Percentiles rank a stretch among this genome's conserved stretches.
Evolutionary conservation across 1,140 invertebrate species (phyloP).

Genomic region (Pantala flavescens): DNA sequence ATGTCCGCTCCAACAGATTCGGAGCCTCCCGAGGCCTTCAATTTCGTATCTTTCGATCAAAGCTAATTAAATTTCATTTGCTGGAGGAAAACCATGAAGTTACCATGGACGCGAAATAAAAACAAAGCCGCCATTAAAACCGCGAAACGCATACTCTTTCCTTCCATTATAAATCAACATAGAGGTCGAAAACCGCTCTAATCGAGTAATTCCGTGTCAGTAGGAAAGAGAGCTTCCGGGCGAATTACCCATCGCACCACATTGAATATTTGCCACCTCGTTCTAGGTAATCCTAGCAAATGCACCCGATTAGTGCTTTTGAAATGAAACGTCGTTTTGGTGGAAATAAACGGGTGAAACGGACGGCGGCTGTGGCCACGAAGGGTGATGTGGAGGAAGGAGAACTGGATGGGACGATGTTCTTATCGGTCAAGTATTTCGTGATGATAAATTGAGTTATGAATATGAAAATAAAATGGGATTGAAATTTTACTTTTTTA

Average conservation of each 20-base stretch:
- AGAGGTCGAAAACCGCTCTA: neutral
- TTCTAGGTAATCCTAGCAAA: neutral
- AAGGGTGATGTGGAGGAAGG: too few relatives aligned
- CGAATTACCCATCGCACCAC: neutral
- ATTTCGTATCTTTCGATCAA: too few relatives aligned
- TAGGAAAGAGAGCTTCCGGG: neutral
- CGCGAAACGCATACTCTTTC: neutral
- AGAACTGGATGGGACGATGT: too few relatives aligned
- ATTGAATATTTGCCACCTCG: conserved; percentile 4
- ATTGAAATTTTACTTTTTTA: too few relatives aligned
- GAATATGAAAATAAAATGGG: too few relatives aligned
- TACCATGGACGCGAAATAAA: neutral
- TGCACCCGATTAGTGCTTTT: neutral
- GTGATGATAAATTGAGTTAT: too few relatives aligned
- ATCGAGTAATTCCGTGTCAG: neutral
- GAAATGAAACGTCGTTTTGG: neutral
- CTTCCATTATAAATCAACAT: neutral
- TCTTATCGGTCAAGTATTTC: too few relatives aligned
- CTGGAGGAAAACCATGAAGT: neutral
- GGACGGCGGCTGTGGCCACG: too few relatives aligned
- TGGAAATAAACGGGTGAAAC: neutral
- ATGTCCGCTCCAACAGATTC: too few relatives aligned
- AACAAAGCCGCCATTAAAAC: neutral
- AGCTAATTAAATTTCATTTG: too few relatives aligned
- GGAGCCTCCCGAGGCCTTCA: too few relatives aligned